Evolutionary conservation across 2,888 invertebrate genomes (phyloP), one percentile per base, ranked within the genome.

Genomic region (Hemaris fuciformis): DNA sequence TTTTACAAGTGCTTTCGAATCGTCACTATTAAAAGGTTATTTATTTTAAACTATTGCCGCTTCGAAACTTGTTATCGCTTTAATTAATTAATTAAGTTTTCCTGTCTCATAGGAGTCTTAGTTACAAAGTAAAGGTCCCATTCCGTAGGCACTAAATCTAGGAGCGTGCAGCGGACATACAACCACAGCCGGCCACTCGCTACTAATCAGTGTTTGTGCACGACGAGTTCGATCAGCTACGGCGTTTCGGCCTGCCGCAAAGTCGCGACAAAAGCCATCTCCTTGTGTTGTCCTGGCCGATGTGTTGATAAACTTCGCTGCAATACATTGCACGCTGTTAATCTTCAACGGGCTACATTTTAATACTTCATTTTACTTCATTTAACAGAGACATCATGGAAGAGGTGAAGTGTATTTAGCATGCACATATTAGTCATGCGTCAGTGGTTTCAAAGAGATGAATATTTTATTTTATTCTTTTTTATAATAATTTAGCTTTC

Each of bases 191-290:
- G 69, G 63, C 72, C 72, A 66, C 69, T 73, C 72, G 72, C 73
- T 76, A 71, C 78, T 83, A 84, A 83, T 84, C 84, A 84, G 73
- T 72, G 78, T 77, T 78, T 74, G 77, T 73, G 66, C 74, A 73
- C 70, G 38, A 53, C 53, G 18, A 13, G 18, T 60, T 59, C 60
- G 60, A 60, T 60, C 58, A 59, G 58, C 53, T 57, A 59, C 61
- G 65, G 57, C 60, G 63, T 58, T 65, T 65, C 60, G 64, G 60
- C 58, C 64, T 43, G 56, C 68, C 65, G 43, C 63, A 59, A 46
- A 34, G 46, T 59, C 46, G 34, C 27, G 46, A 59, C 59, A 59
- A 45, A 46, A 31, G 53, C 53, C 10, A 53, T 27, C 27, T 53
- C 10, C 53, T 27, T 53, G 27, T 53, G 10, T 53, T 53, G 27